Evolutionary conservation across 35 echinoderm and acorn worm species (phyloP), one percentile per base, ranked within the genome.

Genomic region (Diadema setosum): DNA sequence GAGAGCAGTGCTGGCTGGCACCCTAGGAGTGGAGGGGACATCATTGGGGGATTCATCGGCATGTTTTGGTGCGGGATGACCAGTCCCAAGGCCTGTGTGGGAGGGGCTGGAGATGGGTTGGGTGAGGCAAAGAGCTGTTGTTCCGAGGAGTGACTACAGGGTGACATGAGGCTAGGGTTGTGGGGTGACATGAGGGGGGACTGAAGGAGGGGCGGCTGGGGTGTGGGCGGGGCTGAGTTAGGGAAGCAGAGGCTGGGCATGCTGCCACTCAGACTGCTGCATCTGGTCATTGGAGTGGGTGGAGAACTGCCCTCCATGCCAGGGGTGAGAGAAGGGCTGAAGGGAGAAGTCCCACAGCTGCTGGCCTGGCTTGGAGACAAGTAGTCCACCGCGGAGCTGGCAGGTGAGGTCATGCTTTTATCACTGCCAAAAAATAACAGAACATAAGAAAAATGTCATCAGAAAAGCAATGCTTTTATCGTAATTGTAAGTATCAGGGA

Each of bases 231-330:
- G 12, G 73, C 39, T 26, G 73, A 78, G 17, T 42, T 39, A 21
- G 73, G 73, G 1, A 44, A 78, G 40, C 58, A 93, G 41, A 87
- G 75, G 23, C 88, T 88, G 75, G 91, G 85, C 65, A 91, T 70
- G 37, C 89, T 91, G 27, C 89, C 89, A 61, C 89, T 75, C 26
- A 78, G 73, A 78, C 73, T 78, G 33, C 35, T 39, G 73, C 44
- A 24, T 41, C 73, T 41, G 15, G 82, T 91, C 34, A 35, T 24
- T 17, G 65, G 89, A 65, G 82, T 85, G 42, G 45, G 39, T 67
- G 81, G 88, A 63, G 42, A 24, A 25, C 81, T 89, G 42, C 39
- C 15, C 16, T 17, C 34, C 25, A 48, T 41, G 20, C 65, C 65
- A 21, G 87, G 78, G 52, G 58, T 91, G 46, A 37, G 81, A 91